Conservation (phyloP, 2,113 vertebrate genomes). For the Lampris incognitus region DNA sequence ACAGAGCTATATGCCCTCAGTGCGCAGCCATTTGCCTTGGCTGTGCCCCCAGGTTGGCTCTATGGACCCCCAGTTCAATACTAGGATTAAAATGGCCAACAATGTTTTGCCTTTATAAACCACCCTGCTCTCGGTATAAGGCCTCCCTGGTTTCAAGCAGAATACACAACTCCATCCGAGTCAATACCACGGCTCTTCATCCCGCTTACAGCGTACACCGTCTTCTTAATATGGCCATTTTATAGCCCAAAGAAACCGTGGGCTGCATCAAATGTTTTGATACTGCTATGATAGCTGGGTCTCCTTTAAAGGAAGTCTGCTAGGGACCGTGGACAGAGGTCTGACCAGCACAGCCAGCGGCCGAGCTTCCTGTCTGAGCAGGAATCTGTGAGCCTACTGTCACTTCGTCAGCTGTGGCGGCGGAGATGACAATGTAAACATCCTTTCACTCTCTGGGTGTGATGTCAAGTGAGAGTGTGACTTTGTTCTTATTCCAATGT, state of each 20-base stretch:
- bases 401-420: conserved; percentile 15
- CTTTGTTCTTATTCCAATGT: neutral
- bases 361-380: conserved; percentile 5
- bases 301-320: neutral
- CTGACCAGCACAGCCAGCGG: neutral
- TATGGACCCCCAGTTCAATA: neutral
- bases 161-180: neutral
- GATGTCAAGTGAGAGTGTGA: conserved; percentile 11
- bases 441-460: conserved; percentile 43
- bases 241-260: neutral
- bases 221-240: neutral
- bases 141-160: neutral
- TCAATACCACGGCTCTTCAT: neutral
- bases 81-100: neutral
- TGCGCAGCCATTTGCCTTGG: conserved; percentile 15
- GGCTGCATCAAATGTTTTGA: conserved; percentile 5
- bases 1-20: neutral
- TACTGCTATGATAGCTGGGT: neutral
- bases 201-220: neutral
- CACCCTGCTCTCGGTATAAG: conserved; percentile 12
- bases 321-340: conserved; percentile 7
- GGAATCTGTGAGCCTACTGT: conserved; percentile 27
- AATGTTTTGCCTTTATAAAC: conserved; percentile 25
- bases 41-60: conserved; percentile 6
- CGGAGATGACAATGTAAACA: conserved; percentile 33